Evolutionary conservation across 2,113 vertebrate genomes (phyloP).

Genomic region (Dicrurus megarhynchus): DNA sequence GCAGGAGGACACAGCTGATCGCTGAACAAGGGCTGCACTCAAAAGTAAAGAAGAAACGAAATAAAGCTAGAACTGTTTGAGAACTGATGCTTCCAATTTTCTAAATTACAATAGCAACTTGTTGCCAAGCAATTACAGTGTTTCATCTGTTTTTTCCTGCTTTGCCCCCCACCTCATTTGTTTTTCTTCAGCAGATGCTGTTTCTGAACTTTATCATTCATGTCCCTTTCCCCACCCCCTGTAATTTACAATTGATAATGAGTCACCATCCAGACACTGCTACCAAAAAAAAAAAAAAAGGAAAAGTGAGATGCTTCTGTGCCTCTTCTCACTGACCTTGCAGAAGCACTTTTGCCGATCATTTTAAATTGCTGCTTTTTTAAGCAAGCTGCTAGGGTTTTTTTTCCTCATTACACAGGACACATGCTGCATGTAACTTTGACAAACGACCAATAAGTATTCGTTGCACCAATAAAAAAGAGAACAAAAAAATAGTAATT

Average conservation of each 20-base stretch:
- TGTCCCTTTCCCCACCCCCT: neutral
- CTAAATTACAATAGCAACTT: constrained; percentile 68
- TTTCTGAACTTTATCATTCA: constrained; percentile 46
- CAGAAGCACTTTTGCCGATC: neutral
- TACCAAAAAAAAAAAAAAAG: neutral
- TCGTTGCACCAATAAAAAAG: neutral
- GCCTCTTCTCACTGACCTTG: neutral
- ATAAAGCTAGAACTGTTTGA: constrained; percentile 58
- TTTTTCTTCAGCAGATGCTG: constrained; percentile 66
- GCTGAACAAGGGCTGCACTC: constrained; percentile 21
- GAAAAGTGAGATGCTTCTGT: neutral
- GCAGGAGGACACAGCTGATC: constrained; percentile 57
- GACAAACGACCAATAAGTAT: neutral
- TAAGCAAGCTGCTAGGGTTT: neutral
- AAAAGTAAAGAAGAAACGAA: constrained; percentile 14
- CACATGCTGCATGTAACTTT: neutral
- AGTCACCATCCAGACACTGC: constrained; percentile 6
- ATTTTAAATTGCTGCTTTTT: neutral
- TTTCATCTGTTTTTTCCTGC: constrained; percentile 59
- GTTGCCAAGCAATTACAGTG: constrained; percentile 54
- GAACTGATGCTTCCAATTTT: constrained; percentile 70
- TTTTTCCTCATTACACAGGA: neutral
- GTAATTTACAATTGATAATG: constrained; percentile 56
- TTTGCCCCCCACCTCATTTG: constrained; percentile 52
- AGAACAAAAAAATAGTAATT: neutral